These are phyloP conservation scores for Aegotheles bennettii DNA, from an alignment of 2,113 vertebrate genomes.

Conservation along the genomic window DNA sequence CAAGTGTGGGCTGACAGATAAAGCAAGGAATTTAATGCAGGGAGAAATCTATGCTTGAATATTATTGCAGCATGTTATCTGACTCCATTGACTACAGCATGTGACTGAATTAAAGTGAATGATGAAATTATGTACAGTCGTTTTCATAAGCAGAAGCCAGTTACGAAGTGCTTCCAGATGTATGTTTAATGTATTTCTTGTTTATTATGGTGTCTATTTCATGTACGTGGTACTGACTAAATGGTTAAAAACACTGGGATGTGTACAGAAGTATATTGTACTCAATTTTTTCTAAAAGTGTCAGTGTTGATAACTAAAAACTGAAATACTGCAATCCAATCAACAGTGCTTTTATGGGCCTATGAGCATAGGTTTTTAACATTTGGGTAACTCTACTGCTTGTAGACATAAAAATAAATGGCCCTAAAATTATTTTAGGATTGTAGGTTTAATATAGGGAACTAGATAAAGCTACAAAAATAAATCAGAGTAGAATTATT, in stretches of 20 bases:
- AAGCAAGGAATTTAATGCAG: background rate
- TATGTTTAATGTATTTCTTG: conserved; percentile 65
- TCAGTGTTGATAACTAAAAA: conserved; percentile 65
- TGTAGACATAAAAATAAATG: conserved; percentile 70
- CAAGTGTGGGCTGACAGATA: background rate
- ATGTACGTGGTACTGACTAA: conserved; percentile 55
- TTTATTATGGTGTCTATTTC: conserved; percentile 64
- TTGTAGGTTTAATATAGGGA: conserved; percentile 61
- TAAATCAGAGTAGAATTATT: conserved; percentile 57
- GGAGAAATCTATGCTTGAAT: conserved; percentile 2
- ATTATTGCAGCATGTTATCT: conserved; percentile 28
- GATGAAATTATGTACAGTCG: conserved; percentile 60
- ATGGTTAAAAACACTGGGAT: conserved; percentile 59
- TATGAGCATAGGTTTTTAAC: conserved; percentile 61
- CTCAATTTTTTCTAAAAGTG: conserved; percentile 57
- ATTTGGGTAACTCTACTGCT: conserved; percentile 63
- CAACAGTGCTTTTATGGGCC: conserved; percentile 60
- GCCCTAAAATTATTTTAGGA: conserved; percentile 66
- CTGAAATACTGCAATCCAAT: conserved; percentile 65
- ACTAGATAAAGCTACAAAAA: conserved; percentile 55
- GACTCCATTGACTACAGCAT: conserved; percentile 25
- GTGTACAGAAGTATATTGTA: conserved; percentile 55
- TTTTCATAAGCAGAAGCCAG: conserved; percentile 67
- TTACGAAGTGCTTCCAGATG: conserved; percentile 61
- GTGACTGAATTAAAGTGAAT: conserved; percentile 64